Percentiles rank a stretch among this genome's conserved stretches.
Conservation (phyloP, 2,113 vertebrate species). For the Stigmatopora argus region DNA sequence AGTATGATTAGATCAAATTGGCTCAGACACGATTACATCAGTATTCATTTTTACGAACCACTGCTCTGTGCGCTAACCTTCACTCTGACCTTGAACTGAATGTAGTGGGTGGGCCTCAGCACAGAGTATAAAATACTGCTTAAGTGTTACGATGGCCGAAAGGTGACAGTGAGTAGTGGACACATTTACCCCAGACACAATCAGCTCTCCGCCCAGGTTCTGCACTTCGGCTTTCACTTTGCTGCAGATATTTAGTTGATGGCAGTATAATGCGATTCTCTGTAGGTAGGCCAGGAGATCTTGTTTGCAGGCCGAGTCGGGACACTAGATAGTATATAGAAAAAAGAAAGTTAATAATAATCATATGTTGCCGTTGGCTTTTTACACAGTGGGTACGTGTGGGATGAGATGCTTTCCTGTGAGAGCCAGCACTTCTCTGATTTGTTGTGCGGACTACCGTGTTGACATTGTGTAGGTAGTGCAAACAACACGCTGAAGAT, state of each 20-base stretch:
- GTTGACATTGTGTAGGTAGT: background rate
- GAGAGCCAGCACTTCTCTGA: background rate
- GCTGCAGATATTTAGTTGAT: slow-evolving; percentile 98
- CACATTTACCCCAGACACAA: slow-evolving; percentile 90
- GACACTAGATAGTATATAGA: slow-evolving; percentile 75
- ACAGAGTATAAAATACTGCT: slow-evolving; percentile 21
- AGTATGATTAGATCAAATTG: slow-evolving; percentile 37
- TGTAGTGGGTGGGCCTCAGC: slow-evolving; percentile 14
- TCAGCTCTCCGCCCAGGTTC: slow-evolving; percentile 95
- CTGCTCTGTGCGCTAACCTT: slow-evolving; percentile 21
- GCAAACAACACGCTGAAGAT: background rate
- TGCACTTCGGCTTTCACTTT: slow-evolving; percentile 99
- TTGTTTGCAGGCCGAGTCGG: slow-evolving; percentile 93
- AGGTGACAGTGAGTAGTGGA: background rate
- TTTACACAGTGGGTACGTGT: background rate
- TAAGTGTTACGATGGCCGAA: slow-evolving; percentile 4
- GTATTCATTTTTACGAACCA: slow-evolving; percentile 33
- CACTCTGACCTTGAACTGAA: slow-evolving; percentile 30
- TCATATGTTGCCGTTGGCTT: background rate
- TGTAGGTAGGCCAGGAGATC: slow-evolving; percentile 96
- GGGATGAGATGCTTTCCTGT: slow-evolving; percentile 3
- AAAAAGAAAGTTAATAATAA: slow-evolving; percentile 1
- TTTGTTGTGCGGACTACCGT: background rate
- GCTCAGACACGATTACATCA: slow-evolving; percentile 30
- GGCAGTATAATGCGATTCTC: slow-evolving; percentile 95